phyloP scores from a whole-genome alignment of 2,888 invertebrate genomes.

The Oconnorella tubifera region DNA sequence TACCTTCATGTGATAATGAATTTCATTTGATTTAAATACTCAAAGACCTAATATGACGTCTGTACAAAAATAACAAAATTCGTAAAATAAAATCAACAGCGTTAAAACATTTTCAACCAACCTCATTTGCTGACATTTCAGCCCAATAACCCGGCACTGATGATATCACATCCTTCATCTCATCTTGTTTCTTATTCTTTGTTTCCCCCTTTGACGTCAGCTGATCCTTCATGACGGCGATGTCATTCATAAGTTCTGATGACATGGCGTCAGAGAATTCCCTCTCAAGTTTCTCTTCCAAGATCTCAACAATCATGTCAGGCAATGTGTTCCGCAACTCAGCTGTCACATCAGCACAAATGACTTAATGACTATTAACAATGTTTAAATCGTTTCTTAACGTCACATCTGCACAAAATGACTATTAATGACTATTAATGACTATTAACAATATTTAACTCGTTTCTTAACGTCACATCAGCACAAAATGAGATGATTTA shows the following conservation, averaged over 20 bases:
- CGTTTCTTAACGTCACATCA: too few species aligned
- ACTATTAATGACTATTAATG: too few species aligned
- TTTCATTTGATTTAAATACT: too few species aligned
- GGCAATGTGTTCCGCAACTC: constrained; percentile 48
- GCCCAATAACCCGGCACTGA: neutral
- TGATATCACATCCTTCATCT: neutral
- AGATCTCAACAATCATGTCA: constrained; percentile 48
- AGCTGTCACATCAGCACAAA: constrained; percentile 35
- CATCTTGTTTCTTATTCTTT: neutral
- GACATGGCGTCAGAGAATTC: neutral
- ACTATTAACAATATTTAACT: neutral
- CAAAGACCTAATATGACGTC: too few species aligned
- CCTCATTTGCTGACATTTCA: neutral
- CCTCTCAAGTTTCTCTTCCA: constrained; percentile 41
- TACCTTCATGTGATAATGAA: too few species aligned
- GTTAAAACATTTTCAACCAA: too few species aligned
- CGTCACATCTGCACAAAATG: constrained; percentile 10
- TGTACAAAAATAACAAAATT: too few species aligned
- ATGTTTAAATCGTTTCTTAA: too few species aligned
- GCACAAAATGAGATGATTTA: neutral
- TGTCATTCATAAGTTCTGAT: neutral
- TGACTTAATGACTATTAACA: neutral
- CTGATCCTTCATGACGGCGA: neutral
- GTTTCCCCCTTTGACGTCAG: neutral
- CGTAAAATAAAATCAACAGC: too few species aligned